Evolutionary conservation across 2,888 invertebrate species (phyloP).

Genomic region (Erebia ligea): DNA sequence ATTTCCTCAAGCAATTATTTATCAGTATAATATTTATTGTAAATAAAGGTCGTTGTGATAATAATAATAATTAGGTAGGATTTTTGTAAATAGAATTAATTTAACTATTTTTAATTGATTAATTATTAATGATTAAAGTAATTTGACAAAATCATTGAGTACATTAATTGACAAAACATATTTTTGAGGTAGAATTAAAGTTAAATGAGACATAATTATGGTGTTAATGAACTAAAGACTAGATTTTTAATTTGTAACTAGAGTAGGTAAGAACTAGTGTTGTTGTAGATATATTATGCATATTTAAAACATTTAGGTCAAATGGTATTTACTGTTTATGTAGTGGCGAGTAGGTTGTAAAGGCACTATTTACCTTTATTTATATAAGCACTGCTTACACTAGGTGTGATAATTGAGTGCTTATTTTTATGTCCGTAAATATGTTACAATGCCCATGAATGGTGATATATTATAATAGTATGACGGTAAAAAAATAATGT

Average conservation of each 20-base stretch:
- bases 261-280: conserved; percentile 3
- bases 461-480: too few species aligned
- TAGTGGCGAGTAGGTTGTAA: too few species aligned
- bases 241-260: background rate
- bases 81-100: conserved; percentile 33
- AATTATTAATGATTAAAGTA: conserved; percentile 31
- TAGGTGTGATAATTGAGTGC: too few species aligned
- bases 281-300: background rate
- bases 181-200: conserved; percentile 47
- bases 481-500: too few species aligned
- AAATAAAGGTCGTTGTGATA: conserved; percentile 34
- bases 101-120: conserved; percentile 6
- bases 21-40: conserved; percentile 19
- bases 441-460: too few species aligned
- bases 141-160: conserved; percentile 39
- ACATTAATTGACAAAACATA: conserved; percentile 38
- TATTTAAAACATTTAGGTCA: too few species aligned
- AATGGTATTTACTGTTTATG: too few species aligned
- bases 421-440: too few species aligned
- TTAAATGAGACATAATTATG: background rate
- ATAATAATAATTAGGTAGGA: conserved; percentile 8
- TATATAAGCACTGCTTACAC: too few species aligned
- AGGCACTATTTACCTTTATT: too few species aligned
- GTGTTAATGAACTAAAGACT: conserved; percentile 8
- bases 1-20: conserved; percentile 12